phyloP scores from a whole-genome alignment of 2,797 vertebrate genomes.

The Garrulus glandarius region DNA sequence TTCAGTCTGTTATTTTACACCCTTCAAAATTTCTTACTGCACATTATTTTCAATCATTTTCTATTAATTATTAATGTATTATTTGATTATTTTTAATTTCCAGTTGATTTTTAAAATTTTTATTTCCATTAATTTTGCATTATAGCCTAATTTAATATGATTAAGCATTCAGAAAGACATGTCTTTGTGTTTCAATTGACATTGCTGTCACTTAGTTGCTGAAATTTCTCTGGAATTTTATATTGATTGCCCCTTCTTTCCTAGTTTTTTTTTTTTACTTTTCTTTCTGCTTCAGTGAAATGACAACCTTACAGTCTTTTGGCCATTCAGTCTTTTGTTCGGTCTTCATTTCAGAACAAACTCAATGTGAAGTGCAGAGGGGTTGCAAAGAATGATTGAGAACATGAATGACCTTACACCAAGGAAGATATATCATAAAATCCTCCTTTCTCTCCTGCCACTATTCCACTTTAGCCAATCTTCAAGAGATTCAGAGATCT shows the following conservation, averaged over 20 bases:
- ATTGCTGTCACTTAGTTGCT: neutral
- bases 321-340: neutral
- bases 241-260: neutral
- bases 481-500: neutral
- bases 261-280: neutral
- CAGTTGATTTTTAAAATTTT: neutral
- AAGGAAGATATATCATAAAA: neutral
- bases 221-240: neutral
- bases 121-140: neutral
- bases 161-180: neutral
- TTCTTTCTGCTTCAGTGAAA: neutral
- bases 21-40: neutral
- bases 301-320: neutral
- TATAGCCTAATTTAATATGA: neutral
- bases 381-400: neutral
- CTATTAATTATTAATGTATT: neutral
- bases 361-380: neutral
- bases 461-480: neutral
- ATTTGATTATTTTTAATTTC: neutral
- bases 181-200: neutral
- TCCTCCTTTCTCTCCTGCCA: neutral
- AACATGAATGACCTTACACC: neutral
- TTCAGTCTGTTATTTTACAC: neutral
- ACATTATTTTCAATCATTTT: neutral
- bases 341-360: neutral